Evolutionary conservation across 2,888 invertebrate genomes (phyloP), one percentile per base, ranked within the genome.

Genomic region (Cyaniris semiargus): DNA sequence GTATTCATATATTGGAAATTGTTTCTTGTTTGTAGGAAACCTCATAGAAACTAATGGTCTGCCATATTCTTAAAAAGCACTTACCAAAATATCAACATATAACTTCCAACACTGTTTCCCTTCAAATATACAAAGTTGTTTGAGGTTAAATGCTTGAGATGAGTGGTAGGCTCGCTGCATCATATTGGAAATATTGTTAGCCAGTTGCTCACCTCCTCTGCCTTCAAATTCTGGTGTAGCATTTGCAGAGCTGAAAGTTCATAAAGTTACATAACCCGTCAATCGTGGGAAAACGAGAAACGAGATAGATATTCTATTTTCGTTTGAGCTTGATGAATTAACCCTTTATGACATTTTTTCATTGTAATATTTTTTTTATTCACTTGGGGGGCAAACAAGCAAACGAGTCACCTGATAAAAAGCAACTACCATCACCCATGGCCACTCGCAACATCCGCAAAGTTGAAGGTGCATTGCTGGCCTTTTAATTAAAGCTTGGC

Each of bases 221-320:
- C 99, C 99, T 94, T 99, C 99, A 94, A 99, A 99, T 85, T 97
- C 97, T 5, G 99, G 98, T 1, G 98, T 97, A 1, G 99, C 99
- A 95, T 98, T 99, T 10, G 99, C 99, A 31, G 99, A 99, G 90
- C 98, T 98, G 86, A 70, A 87, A 87, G 27, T 66, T 66, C 15
- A 27, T 15, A 48, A 48, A 48, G 53, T 53, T 18, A 53, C 18
- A n/a, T n/a, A n/a, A n/a, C n/a, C n/a, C n/a, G n/a, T n/a, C n/a
- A n/a, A n/a, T n/a, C n/a, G n/a, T n/a, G n/a, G n/a, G n/a, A n/a
- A n/a, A n/a, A n/a, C n/a, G n/a, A n/a, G n/a, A n/a, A n/a, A n/a
- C n/a, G n/a, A n/a, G n/a, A n/a, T n/a, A n/a, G n/a, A n/a, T n/a
- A n/a, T n/a, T n/a, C n/a, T n/a, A n/a, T n/a, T n/a, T n/a, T n/a